Evolutionary conservation across 2,888 invertebrate species (phyloP), one percentile per base, ranked within the genome.

Genomic region (Rotaria macrura): DNA sequence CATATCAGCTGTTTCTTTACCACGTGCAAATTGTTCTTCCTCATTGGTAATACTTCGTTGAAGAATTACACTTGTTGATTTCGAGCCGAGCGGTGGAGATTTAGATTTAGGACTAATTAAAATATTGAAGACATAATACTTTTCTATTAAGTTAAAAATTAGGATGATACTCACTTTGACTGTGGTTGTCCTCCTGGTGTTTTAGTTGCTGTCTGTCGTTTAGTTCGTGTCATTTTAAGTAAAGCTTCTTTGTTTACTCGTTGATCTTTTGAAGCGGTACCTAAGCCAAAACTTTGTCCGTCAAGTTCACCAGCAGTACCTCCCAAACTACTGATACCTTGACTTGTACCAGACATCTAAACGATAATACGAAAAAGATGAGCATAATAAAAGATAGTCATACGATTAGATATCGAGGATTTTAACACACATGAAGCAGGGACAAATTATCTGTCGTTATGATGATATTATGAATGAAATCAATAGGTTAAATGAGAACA

Each of bases 231-330:
- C n/a, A 79, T 52, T 85, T 87, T 87, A 38, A 87, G 83, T 29
- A 85, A 85, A 57, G 74, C 85, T 7, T 86, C 86, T 65, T 85
- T 86, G 79, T 52, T 84, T 1, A 55, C 87, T 34, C 87, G 55
- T 29, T 83, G 49, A 74, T 85, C 87, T 57, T 84, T 89, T 6
- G 89, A 88, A 14, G 90, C 89, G 25, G 87, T 87, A 2, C 90
- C 90, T 9, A 91, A 88, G 14, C 90, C 90, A 87, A 90, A 91
- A n/a, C 83, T 79, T 49, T 88, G 88, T 5, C 90, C 90, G 85
- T 91, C 91, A 2, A 89, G 86, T 38, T 91, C 91, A 10, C 89
- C 89, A n/a, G 90, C 89, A 87, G 89, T 90, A 29, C 88, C 88
- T 20, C 89, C 88, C 10, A 88, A 87, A 40, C 89, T 85, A 89